phyloP scores from a whole-genome alignment of 2,888 invertebrate genomes.

The Ryuthela nishihirai region DNA sequence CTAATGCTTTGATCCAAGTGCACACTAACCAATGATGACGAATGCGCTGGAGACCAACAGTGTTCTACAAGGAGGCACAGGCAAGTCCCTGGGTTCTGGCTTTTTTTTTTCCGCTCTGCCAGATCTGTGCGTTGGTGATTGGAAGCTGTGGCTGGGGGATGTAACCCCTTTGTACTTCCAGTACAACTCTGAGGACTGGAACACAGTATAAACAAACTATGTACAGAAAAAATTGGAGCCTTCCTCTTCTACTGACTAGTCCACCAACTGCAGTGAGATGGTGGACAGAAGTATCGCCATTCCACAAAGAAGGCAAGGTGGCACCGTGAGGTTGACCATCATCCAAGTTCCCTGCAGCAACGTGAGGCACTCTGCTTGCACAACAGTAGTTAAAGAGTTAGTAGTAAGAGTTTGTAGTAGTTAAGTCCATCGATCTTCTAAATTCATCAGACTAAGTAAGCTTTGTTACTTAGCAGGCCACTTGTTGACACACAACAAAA shows the following conservation, averaged over 20 bases:
- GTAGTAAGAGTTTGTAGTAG: no score
- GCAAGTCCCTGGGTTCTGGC: slow-evolving; percentile 35
- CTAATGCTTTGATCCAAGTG: slow-evolving; percentile 33
- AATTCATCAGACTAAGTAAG: no score
- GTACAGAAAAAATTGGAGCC: background rate
- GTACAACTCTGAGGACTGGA: slow-evolving; percentile 32
- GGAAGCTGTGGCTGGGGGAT: slow-evolving; percentile 31
- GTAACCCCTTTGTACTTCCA: slow-evolving; percentile 26
- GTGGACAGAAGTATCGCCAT: slow-evolving; percentile 10
- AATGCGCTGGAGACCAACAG: slow-evolving; percentile 21
- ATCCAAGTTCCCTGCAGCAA: slow-evolving; percentile 9
- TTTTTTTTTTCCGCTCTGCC: no score
- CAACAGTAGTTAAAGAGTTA: no score
- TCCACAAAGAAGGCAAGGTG: slow-evolving; percentile 17
- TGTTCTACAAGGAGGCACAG: slow-evolving; percentile 35
- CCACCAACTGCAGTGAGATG: background rate
- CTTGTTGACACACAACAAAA: no score
- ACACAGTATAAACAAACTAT: slow-evolving; percentile 24
- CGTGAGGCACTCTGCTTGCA: slow-evolving; percentile 20
- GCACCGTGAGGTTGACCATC: slow-evolving; percentile 19
- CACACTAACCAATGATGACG: slow-evolving; percentile 13
- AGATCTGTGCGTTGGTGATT: slow-evolving; percentile 33
- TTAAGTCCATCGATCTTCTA: no score
- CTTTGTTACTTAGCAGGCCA: no score
- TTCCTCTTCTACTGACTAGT: no score